Percentiles rank a stretch among this genome's conserved stretches.
Evolutionary conservation across 2,888 invertebrate genomes (phyloP).

Genomic region (Troides helena): DNA sequence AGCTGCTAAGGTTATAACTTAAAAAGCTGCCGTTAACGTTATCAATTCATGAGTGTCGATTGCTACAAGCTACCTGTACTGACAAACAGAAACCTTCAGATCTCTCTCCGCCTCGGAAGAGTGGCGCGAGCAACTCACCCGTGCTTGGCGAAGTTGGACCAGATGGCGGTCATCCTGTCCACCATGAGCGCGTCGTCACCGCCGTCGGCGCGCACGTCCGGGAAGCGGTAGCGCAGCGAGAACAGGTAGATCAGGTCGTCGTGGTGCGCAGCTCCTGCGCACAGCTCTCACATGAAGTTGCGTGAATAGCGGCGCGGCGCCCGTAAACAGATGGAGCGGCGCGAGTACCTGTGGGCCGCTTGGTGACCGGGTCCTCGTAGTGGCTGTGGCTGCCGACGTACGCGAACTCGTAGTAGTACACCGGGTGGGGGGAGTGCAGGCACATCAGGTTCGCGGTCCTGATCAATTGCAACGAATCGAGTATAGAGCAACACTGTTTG

Average conservation of each 20-base stretch:
- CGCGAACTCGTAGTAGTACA: conserved; percentile 58
- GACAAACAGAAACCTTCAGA: too few species aligned
- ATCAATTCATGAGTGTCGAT: too few species aligned
- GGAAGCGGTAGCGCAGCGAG: conserved; percentile 58
- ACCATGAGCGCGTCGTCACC: conserved; percentile 61
- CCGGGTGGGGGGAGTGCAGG: conserved; percentile 47
- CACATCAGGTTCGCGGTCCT: conserved; percentile 55
- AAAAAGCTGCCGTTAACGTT: too few species aligned
- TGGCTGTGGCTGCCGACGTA: conserved; percentile 57
- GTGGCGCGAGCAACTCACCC: conserved; percentile 48
- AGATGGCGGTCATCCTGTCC: conserved; percentile 62
- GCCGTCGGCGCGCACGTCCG: conserved; percentile 52
- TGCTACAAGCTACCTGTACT: too few species aligned
- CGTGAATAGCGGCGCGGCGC: neutral
- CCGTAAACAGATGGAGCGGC: neutral
- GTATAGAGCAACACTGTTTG: too few species aligned
- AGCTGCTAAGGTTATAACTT: too few species aligned
- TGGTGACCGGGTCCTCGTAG: conserved; percentile 51
- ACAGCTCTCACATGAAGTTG: neutral
- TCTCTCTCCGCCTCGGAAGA: too few species aligned
- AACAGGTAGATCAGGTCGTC: conserved; percentile 78
- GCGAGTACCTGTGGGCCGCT: conserved; percentile 47
- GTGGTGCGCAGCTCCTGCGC: conserved; percentile 37
- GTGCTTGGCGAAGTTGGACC: conserved; percentile 71
- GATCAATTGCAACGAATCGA: too few species aligned